Evolutionary conservation across 1,140 invertebrate species (phyloP).

Genomic region (Lepidurus packardi): DNA sequence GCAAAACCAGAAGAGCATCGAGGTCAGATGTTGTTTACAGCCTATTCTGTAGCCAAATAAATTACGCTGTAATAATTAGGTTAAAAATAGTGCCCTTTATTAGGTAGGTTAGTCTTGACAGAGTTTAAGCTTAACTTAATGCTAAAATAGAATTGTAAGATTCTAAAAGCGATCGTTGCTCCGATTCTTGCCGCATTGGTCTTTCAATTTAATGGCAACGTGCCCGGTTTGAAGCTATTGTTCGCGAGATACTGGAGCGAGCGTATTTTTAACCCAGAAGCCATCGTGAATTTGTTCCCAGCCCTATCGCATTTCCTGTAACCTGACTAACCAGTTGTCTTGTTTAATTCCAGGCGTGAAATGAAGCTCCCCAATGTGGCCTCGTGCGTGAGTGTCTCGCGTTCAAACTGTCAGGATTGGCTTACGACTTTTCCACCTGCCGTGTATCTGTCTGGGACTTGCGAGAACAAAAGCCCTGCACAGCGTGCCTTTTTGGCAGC

Average conservation of each 20-base stretch:
- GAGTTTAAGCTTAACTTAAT: too few species aligned
- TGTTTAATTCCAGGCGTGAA: conserved; percentile 14
- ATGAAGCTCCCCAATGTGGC: not conserved
- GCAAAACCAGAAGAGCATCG: too few species aligned
- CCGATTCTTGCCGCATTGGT: too few species aligned
- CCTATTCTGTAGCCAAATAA: too few species aligned
- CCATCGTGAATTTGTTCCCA: not conserved
- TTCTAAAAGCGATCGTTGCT: too few species aligned
- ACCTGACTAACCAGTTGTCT: conserved; percentile 21
- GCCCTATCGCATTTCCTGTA: conserved; percentile 9
- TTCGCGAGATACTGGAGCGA: not conserved
- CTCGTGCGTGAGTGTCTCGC: not conserved
- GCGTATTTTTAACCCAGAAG: not conserved
- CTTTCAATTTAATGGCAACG: too few species aligned
- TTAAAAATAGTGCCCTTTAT: too few species aligned
- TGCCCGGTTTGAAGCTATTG: too few species aligned
- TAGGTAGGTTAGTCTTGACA: too few species aligned
- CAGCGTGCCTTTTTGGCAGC: not conserved
- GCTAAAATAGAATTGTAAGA: too few species aligned
- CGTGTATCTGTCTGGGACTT: not conserved
- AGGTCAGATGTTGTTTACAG: too few species aligned
- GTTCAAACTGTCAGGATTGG: conserved; percentile 14
- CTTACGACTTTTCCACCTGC: conserved; percentile 21
- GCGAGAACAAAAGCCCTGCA: not conserved
- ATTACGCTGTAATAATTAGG: too few species aligned